Conservation (phyloP, 2,797 vertebrate genomes). For the Phalloptychus januarius region DNA sequence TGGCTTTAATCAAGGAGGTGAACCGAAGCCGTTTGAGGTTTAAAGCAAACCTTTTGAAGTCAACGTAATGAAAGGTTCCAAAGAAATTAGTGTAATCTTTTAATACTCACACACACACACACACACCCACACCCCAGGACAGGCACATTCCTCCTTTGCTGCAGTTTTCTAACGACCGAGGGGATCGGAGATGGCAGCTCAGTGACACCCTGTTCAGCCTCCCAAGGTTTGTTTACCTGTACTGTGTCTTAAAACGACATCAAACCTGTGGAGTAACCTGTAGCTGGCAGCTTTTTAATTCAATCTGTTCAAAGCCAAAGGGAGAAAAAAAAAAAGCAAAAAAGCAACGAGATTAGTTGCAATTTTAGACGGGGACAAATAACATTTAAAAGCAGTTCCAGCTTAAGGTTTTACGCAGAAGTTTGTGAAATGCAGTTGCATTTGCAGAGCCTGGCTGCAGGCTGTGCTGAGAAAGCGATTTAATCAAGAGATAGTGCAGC, state of each 20-base stretch:
- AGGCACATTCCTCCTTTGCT: conserved; percentile 43
- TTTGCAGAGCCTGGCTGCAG: conserved; percentile 1
- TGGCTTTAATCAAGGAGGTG: conserved; percentile 22
- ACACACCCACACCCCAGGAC: conserved; percentile 17
- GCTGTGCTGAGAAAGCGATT: conserved; percentile 36
- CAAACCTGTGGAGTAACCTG: background rate
- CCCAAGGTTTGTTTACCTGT: conserved; percentile 31
- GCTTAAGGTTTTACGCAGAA: background rate
- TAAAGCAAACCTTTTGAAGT: conserved; percentile 34
- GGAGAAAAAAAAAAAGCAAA: too few species aligned
- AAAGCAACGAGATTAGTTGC: conserved; percentile 1
- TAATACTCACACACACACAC: conserved; percentile 16
- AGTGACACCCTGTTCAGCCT: conserved; percentile 19
- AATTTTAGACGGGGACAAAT: background rate
- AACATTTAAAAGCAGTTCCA: background rate
- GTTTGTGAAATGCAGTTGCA: background rate
- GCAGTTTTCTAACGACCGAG: conserved; percentile 25
- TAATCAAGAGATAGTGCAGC: conserved; percentile 27
- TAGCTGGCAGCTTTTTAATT: background rate
- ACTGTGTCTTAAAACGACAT: background rate
- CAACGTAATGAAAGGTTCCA: background rate
- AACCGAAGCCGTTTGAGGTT: conserved; percentile 43
- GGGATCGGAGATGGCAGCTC: conserved; percentile 29
- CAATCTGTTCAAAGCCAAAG: conserved; percentile 1
- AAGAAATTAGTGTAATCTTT: conserved; percentile 47